These are phyloP conservation scores for Hapalemur alaotrensis DNA, from an alignment of 2,797 vertebrate genomes.

Conservation along the genomic window DNA sequence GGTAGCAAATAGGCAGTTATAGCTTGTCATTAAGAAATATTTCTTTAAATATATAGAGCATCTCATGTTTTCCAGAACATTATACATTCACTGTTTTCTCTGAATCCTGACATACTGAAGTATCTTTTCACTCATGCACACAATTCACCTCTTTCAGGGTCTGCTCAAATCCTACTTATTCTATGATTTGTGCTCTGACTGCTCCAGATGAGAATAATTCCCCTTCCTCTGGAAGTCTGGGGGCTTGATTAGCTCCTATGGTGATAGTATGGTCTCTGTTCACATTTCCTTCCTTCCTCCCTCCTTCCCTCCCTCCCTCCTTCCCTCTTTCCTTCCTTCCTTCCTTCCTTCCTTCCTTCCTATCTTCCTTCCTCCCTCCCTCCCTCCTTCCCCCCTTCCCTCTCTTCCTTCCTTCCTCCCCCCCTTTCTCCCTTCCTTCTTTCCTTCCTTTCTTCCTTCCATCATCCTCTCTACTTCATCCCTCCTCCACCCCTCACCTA, in stretches of 20 bases:
- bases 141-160: not conserved
- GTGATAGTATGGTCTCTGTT: no score
- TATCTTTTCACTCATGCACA: not conserved
- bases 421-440: no score
- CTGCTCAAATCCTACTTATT: not conserved
- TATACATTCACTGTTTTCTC: not conserved
- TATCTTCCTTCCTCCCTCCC: no score
- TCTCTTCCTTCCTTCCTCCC: not conserved
- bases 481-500: fast-evolving
- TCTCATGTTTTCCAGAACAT: not conserved
- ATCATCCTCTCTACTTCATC: not conserved
- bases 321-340: no score
- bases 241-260: not conserved
- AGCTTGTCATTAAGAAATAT: not conserved
- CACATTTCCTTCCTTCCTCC: not conserved
- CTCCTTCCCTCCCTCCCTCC: not conserved
- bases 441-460: not conserved
- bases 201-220: not conserved
- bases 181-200: not conserved
- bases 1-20: not conserved
- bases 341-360: not conserved
- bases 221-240: not conserved
- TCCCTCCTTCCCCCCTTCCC: not conserved
- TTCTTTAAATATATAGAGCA: not conserved
- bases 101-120: not conserved